These are phyloP conservation scores for Suncus etruscus DNA, from an alignment of 2,113 vertebrate species.

Conservation along the genomic window DNA sequence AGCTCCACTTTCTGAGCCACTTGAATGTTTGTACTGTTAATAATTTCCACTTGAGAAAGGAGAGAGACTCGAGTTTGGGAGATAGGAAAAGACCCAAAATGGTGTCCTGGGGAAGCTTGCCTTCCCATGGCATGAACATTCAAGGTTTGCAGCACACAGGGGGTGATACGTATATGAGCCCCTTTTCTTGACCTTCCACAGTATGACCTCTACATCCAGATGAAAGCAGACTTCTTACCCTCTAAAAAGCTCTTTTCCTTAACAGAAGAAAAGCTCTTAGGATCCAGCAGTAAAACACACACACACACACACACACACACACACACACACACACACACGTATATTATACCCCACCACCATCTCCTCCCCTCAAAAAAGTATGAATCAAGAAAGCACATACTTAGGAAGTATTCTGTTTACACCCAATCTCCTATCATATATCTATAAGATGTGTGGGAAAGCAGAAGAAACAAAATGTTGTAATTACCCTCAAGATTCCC, in stretches of 20 bases:
- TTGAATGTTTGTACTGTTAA: background rate
- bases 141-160: too few relatives aligned
- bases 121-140: background rate
- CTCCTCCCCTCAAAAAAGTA: background rate
- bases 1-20: background rate
- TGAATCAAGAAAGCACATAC: background rate
- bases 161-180: too few relatives aligned
- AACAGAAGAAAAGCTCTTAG: too few relatives aligned
- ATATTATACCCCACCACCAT: background rate
- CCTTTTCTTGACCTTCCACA: background rate
- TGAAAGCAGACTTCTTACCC: slow-evolving; percentile 5
- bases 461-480: background rate
- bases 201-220: background rate
- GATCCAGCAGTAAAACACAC: too few relatives aligned
- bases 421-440: background rate
- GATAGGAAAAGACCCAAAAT: background rate
- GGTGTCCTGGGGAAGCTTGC: background rate
- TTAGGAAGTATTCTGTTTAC: background rate
- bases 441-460: background rate
- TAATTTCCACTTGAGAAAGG: background rate
- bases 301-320: too few relatives aligned
- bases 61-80: background rate
- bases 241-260: background rate
- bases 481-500: background rate
- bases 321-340: too few relatives aligned